Evolutionary conservation across 2,113 vertebrate species (phyloP).

Genomic region (Benthochromis sp.): DNA sequence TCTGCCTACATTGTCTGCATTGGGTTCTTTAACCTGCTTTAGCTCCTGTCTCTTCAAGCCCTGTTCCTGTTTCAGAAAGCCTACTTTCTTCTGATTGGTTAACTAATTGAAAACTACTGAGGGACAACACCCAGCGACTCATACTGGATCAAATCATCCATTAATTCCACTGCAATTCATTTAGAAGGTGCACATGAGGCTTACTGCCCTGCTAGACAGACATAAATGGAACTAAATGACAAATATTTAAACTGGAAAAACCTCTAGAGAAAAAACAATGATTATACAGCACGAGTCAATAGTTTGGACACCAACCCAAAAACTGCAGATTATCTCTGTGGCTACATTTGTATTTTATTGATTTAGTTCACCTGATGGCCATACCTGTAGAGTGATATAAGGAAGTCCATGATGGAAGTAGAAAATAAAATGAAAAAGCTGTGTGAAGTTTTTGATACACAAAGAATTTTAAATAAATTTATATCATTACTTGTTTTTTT

Average conservation of each 20-base stretch:
- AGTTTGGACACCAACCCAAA: neutral
- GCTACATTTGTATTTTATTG: neutral
- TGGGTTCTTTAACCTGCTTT: neutral
- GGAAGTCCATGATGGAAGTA: neutral
- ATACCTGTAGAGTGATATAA: fast-evolving
- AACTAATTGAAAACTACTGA: neutral
- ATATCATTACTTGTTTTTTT: neutral
- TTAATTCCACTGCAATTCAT: neutral
- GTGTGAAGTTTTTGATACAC: neutral
- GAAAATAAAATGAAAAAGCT: neutral
- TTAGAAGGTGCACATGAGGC: neutral
- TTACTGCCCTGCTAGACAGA: fast-evolving
- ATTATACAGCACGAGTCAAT: fast-evolving
- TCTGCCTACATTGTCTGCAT: neutral
- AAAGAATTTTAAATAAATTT: neutral
- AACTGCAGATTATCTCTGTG: neutral
- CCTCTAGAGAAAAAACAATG: neutral
- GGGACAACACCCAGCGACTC: neutral
- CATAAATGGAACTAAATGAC: neutral
- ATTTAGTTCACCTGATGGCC: neutral
- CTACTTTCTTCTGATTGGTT: neutral
- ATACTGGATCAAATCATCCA: fast-evolving
- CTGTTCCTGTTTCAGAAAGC: neutral
- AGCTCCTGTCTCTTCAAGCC: neutral
- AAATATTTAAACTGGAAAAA: neutral